Conservation (phyloP, 2,113 vertebrate species). For the Saguinus imperator region DNA sequence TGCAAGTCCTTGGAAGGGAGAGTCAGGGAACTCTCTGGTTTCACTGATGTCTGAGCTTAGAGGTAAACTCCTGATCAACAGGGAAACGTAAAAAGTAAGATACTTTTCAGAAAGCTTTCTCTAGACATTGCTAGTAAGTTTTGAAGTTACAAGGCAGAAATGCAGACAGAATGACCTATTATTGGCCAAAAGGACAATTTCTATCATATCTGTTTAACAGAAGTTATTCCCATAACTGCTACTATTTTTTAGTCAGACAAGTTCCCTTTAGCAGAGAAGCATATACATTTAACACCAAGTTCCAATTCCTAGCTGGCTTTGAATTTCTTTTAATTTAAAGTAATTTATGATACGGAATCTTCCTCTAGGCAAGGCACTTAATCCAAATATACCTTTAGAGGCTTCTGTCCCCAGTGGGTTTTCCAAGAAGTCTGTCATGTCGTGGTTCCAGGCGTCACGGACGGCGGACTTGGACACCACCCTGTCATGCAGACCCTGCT, state of each 20-base stretch:
- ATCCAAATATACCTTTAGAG: conserved; percentile 91
- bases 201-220: background rate
- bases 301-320: conserved; percentile 3
- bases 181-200: conserved; percentile 33
- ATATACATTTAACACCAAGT: background rate
- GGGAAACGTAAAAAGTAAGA: background rate
- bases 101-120: background rate
- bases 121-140: background rate
- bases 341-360: background rate
- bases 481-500: conserved; percentile 91
- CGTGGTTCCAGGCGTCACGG: conserved; percentile 94
- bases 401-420: conserved; percentile 92
- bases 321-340: conserved; percentile 28
- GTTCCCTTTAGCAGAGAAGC: conserved; percentile 22
- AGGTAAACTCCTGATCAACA: background rate
- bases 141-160: background rate
- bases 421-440: conserved; percentile 89
- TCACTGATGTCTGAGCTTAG: background rate
- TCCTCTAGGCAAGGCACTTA: conserved; percentile 11
- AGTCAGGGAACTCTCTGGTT: too few species aligned
- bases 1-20: too few species aligned
- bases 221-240: background rate
- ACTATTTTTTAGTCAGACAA: background rate
- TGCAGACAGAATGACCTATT: background rate
- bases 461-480: conserved; percentile 94